A percentile compares a stretch with the other conserved stretches of the same genome.
Conservation (phyloP, 1,140 invertebrate species). For the Eufriesea mexicana region DNA sequence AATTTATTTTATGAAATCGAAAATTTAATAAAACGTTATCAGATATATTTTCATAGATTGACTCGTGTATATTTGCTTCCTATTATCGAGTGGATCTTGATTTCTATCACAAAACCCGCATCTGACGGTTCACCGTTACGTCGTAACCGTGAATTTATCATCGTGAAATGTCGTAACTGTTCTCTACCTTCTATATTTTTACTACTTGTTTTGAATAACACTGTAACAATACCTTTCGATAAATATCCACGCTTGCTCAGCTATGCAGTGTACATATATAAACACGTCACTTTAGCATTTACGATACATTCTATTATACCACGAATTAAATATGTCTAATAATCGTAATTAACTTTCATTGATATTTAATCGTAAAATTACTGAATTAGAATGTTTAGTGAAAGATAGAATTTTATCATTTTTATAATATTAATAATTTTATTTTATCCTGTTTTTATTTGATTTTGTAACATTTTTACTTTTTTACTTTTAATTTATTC, state of each 20-base stretch:
- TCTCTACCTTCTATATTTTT: background rate
- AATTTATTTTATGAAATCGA: too few relatives aligned
- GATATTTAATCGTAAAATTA: too few relatives aligned
- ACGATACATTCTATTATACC: background rate
- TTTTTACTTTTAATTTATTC: too few relatives aligned
- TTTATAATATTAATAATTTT: too few relatives aligned
- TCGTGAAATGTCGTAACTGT: background rate
- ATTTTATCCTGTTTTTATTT: too few relatives aligned
- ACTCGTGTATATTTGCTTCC: background rate
- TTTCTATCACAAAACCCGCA: slow-evolving; percentile 1
- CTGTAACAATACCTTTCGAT: background rate
- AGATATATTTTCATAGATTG: background rate
- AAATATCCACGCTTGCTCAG: background rate
- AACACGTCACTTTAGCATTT: background rate
- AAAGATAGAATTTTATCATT: too few relatives aligned
- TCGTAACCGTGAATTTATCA: slow-evolving; percentile 7
- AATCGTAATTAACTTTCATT: too few relatives aligned
- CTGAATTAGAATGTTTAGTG: too few relatives aligned
- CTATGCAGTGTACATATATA: background rate
- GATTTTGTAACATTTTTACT: too few relatives aligned
- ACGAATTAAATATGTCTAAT: too few relatives aligned
- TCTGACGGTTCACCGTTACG: slow-evolving; percentile 4
- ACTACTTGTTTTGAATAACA: background rate
- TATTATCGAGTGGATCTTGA: slow-evolving; percentile 7
- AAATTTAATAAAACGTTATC: too few relatives aligned